Conservation (phyloP, 2,113 vertebrate species). For the rabbit (Oryctolagus cuniculus) region DNA sequence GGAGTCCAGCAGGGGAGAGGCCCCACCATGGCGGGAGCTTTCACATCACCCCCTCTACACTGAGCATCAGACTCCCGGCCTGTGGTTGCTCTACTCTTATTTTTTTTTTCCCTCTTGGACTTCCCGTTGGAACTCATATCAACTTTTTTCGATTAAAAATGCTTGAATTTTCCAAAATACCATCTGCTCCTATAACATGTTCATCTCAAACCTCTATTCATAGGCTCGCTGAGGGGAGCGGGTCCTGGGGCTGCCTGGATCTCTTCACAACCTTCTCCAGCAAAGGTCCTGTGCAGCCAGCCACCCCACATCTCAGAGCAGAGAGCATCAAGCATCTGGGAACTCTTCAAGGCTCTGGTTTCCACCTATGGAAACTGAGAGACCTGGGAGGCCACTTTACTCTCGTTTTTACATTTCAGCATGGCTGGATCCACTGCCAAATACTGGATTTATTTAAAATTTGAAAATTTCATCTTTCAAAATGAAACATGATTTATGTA, state of each 20-base stretch:
- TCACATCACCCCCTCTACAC: neutral
- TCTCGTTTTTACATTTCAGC: neutral
- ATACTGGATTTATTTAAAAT: neutral
- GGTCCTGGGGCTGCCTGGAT: neutral
- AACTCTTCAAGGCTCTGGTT: neutral
- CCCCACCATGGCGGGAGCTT: neutral
- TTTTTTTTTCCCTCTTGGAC: neutral
- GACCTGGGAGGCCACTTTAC: neutral
- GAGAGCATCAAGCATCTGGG: neutral
- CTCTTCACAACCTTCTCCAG: neutral
- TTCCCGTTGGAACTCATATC: conserved; percentile 11
- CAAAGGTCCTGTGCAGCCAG: neutral
- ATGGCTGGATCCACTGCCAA: neutral
- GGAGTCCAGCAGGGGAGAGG: too few relatives aligned
- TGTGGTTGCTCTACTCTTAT: neutral
- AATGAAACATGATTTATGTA: neutral
- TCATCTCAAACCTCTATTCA: neutral
- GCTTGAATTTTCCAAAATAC: conserved; percentile 44
- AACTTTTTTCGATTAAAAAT: conserved; percentile 42
- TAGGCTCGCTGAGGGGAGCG: neutral
- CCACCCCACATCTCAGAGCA: neutral
- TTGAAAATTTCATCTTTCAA: neutral
- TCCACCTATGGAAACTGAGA: neutral
- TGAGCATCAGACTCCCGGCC: neutral
- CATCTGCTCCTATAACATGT: neutral